Conservation (phyloP, 1,140 invertebrate genomes). For the Lutraria rhynchaena region DNA sequence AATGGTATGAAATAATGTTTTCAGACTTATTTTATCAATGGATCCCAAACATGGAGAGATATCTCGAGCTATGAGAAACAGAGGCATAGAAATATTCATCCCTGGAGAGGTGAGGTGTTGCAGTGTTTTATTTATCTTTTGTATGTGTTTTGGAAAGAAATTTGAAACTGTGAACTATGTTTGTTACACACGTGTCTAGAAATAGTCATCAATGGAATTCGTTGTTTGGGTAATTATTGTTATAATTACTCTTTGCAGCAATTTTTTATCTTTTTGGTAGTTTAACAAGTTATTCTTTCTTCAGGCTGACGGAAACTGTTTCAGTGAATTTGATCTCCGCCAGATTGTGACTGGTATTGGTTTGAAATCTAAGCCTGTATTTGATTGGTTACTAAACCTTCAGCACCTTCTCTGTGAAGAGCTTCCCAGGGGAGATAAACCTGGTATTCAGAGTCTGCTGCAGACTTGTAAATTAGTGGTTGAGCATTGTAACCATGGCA, state of each 20-base stretch:
- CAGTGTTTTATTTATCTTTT: conserved; percentile 4
- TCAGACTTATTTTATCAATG: conserved; percentile 95
- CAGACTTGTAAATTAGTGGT: conserved; percentile 25
- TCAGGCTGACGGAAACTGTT: conserved; percentile 71
- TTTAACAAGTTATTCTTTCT: too few species aligned
- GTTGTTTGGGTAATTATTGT: too few species aligned
- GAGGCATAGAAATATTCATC: conserved; percentile 96
- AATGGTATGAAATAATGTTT: too few species aligned
- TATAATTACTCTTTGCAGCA: too few species aligned
- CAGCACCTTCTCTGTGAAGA: conserved; percentile 67
- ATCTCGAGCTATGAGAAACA: conserved; percentile 98
- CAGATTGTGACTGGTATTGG: conserved; percentile 71
- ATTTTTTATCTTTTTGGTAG: too few species aligned
- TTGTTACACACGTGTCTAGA: too few species aligned
- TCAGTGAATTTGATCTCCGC: conserved; percentile 66
- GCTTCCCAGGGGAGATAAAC: conserved; percentile 72
- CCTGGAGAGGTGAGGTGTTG: conserved; percentile 78
- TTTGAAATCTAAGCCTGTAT: conserved; percentile 62
- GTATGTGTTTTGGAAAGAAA: too few species aligned
- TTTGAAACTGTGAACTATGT: too few species aligned
- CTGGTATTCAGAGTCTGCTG: conserved; percentile 81
- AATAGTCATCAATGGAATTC: too few species aligned
- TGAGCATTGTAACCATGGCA: conserved; percentile 54
- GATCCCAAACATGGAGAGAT: conserved; percentile 96
- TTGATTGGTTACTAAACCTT: conserved; percentile 74